Percentiles rank a stretch among this genome's conserved stretches.
Conservation (phyloP, 2,113 vertebrate species). For the Vicugna pacos region DNA sequence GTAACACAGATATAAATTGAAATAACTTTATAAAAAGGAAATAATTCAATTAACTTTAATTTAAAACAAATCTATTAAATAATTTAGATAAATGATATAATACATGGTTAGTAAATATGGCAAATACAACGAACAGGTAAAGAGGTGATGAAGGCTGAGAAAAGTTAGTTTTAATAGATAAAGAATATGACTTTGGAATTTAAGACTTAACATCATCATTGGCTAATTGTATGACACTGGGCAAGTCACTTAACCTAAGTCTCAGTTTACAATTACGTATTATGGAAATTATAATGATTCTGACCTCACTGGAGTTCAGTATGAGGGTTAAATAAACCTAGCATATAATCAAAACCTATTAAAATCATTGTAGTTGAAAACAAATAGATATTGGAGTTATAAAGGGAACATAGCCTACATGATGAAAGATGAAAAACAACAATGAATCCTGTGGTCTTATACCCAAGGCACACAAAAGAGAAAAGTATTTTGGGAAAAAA, state of each 20-base stretch:
- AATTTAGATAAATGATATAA: neutral
- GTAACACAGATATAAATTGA: neutral
- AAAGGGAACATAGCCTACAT: neutral
- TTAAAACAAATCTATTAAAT: neutral
- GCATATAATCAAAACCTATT: neutral
- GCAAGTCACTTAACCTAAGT: neutral
- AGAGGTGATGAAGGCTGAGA: neutral
- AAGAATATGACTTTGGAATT: neutral
- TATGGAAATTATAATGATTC: neutral
- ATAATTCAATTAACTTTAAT: neutral
- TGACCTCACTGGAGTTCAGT: neutral
- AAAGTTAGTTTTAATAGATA: neutral
- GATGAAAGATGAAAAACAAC: neutral
- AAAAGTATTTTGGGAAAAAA: slow-evolving; percentile 46
- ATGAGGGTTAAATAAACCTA: neutral
- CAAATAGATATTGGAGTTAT: neutral
- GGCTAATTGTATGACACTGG: neutral
- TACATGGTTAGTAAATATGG: neutral
- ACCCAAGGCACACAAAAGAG: neutral
- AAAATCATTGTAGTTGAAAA: slow-evolving; percentile 18
- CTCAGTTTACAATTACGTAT: neutral
- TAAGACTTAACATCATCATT: neutral
- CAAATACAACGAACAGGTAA: neutral
- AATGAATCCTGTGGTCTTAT: neutral
- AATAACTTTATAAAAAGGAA: neutral